These are phyloP conservation scores for Homarus gammarus DNA, from an alignment of 2,888 invertebrate species.

Conservation along the genomic window DNA sequence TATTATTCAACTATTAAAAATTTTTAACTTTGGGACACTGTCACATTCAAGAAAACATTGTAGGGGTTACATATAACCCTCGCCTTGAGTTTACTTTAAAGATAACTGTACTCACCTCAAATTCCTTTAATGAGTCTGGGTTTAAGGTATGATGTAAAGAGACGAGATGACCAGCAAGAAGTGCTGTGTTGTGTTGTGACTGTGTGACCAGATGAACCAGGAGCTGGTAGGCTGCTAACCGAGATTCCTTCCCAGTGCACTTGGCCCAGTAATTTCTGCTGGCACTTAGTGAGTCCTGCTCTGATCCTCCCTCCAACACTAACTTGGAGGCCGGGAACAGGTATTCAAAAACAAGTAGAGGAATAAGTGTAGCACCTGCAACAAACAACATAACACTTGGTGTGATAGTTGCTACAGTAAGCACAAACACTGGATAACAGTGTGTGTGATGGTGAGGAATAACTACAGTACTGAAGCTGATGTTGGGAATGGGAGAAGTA, in stretches of 20 bases:
- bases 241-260: slow-evolving; percentile 92
- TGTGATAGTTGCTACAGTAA: too few species aligned
- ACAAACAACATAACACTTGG: slow-evolving; percentile 13
- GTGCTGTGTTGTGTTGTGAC: slow-evolving; percentile 86
- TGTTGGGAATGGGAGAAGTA: too few species aligned
- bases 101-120: slow-evolving; percentile 79
- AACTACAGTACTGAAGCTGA: too few species aligned
- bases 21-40: too few species aligned
- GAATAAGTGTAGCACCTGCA: slow-evolving; percentile 78
- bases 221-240: slow-evolving; percentile 94
- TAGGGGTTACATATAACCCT: too few species aligned
- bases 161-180: slow-evolving; percentile 79
- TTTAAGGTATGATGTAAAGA: slow-evolving; percentile 80
- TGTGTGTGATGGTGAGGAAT: too few species aligned
- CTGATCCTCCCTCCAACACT: slow-evolving; percentile 72
- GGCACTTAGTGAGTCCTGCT: slow-evolving; percentile 54
- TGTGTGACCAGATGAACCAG: slow-evolving; percentile 92
- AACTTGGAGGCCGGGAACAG: slow-evolving; percentile 81
- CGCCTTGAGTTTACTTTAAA: too few species aligned
- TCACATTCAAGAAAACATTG: too few species aligned
- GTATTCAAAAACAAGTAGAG: slow-evolving; percentile 80
- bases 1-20: too few species aligned
- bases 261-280: slow-evolving; percentile 82
- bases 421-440: too few species aligned
- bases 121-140: slow-evolving; percentile 80